Conservation (phyloP, 2,797 vertebrate genomes). For the Pangasius mekongensis region DNA sequence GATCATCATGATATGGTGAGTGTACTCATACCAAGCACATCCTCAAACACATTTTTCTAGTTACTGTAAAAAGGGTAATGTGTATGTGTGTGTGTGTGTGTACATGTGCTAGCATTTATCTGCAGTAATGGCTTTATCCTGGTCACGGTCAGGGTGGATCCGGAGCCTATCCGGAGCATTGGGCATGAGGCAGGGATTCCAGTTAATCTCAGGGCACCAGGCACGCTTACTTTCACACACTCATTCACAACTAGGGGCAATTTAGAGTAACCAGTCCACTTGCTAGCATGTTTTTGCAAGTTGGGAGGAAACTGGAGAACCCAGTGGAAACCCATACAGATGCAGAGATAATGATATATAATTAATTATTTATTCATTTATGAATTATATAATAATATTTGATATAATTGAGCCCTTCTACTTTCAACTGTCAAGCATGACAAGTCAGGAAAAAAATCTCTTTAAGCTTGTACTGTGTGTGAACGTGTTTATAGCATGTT, state of each 20-base stretch:
- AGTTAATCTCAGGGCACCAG: not conserved
- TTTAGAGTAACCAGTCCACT: not conserved
- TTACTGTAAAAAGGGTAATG: not conserved
- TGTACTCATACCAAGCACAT: not conserved
- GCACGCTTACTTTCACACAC: not conserved
- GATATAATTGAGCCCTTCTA: not conserved
- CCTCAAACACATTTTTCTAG: not conserved
- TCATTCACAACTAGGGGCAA: not conserved
- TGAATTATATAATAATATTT: not conserved
- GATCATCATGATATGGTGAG: not conserved
- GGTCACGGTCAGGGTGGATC: not conserved
- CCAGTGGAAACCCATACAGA: not conserved
- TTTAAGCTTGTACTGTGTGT: not conserved
- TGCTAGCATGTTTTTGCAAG: slow-evolving; percentile 10
- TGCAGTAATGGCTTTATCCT: not conserved
- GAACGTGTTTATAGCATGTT: not conserved
- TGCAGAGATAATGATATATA: not conserved
- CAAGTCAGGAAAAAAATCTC: not conserved
- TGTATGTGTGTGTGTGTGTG: not conserved
- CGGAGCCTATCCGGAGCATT: too few relatives aligned
- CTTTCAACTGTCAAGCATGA: not conserved
- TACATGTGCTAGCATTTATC: not conserved
- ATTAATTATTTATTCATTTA: too few relatives aligned
- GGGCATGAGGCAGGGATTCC: not conserved
- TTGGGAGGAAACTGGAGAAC: not conserved